Base-by-base conservation (phyloP, 2,888 invertebrate species). In the Cyclophora albipunctata region DNA sequence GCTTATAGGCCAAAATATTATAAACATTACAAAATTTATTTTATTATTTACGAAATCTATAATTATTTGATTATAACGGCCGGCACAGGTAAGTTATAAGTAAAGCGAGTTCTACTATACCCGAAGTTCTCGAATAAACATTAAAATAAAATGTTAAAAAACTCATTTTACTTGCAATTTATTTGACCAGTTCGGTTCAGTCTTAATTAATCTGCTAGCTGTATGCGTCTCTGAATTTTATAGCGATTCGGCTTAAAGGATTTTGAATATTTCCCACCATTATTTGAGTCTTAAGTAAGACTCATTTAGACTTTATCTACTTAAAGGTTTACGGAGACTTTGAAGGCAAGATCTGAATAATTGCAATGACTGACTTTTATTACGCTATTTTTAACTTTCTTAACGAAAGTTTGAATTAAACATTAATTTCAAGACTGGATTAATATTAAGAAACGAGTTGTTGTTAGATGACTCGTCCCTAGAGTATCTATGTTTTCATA, bases 151-250 rank as follows among this genome's bases (percentile, higher is more conserved):
- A 51, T 46, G 46, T 33, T 44, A 5, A 5, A 20, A 37, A 43
- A 45, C 44, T 42, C 43, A 35, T 42, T 35, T n/a, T 41, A 47
- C 50, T 50, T 55, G 42, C 45, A 46, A 37, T 37, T 37, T 37
- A 37, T 37, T 37, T 37, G 37, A 37, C 37, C 37, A 5, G 37
- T 37, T 37, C 5, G 20, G 49, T 48, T 51, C 53, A 52, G 57
- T 60, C 62, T 62, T 64, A 66, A 63, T 65, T 66, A 66, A 66
- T 64, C 63, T 62, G 53, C 60, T 59, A 57, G 59, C 37, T 37
- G 4, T 37, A 37, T 37, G 45, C 54, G 44, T 50, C 53, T 50
- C 51, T 52, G 57, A 59, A 63, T 63, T 65, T 65, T 64, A 62
- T 59, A 62, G 61, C 59, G 54, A 55, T 60, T 53, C 47, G 58